Evolutionary conservation across 2,113 vertebrate species (phyloP), one percentile per base, ranked within the genome.

Genomic region (Otis tarda): DNA sequence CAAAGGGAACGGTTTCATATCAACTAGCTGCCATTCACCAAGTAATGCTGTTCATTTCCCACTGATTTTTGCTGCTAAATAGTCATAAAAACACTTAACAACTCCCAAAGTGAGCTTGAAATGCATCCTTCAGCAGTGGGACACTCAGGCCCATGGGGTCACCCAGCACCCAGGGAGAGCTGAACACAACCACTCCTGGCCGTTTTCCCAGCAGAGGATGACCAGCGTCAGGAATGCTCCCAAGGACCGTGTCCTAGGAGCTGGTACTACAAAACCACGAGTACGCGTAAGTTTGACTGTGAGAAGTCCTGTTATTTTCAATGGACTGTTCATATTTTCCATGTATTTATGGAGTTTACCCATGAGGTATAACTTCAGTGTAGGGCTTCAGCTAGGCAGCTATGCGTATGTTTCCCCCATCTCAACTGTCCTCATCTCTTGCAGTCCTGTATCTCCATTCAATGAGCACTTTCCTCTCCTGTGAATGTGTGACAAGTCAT

Each of bases 201-300:
- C 9, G 0, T 76, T 90, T 75, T 79, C 49, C 70, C 45, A 67
- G 81, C 14, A 49, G 13, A 86, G 35, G 18, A 14, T 1, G 2
- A 69, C 47, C 43, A 60, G 12, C 47, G 39, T 21, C 55, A 87
- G 67, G 56, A 74, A 83, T 61, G 21, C 49, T 35, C 78, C 9
- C 0, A 0, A 76, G 19, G 27, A n/a, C 0, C 9, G 35, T 33
- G n/a, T 64, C 43, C 28, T 21, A 20, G 35, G 43, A 43, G 9
- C 33, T 79, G 49, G 16, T 27, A 4, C 59, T 65, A 60, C 70
- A 52, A 57, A 94, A n/a, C 8, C 39, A 49, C 1, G 4, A 39
- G 12, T 22, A 63, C 0, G 0, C 14, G 11, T 20, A 19, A 41
- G 21, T 61, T 56, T 56, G 24, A 45, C 55, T 61, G 28, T 56